Conservation (phyloP, 2,888 invertebrate genomes). For the Hydroisotoma schaefferi region DNA sequence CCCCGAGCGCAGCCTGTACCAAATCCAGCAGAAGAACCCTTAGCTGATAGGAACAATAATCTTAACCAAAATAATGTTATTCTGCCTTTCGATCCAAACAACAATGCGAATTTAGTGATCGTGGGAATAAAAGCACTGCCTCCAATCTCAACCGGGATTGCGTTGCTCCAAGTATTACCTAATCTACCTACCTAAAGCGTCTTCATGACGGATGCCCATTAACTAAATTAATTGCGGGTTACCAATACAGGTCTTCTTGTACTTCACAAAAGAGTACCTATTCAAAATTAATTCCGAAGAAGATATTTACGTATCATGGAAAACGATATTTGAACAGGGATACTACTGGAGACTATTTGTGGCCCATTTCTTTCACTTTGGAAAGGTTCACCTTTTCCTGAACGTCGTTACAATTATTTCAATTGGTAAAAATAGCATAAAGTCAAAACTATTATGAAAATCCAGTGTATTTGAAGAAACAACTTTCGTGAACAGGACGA, state of each 20-base stretch:
- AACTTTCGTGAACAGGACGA: conserved; percentile 27
- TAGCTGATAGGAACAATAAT: no score
- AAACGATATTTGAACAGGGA: conserved; percentile 20
- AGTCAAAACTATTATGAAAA: neutral
- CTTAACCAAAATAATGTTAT: no score
- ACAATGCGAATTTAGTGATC: no score
- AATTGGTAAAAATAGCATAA: conserved; percentile 16
- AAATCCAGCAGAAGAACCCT: no score
- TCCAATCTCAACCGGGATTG: conserved; percentile 7
- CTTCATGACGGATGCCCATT: neutral
- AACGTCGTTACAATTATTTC: conserved; percentile 22
- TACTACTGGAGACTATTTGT: conserved; percentile 29
- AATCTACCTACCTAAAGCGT: no score
- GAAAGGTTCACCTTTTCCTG: conserved; percentile 17
- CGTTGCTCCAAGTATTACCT: conserved; percentile 11
- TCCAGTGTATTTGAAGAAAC: neutral
- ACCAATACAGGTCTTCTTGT: conserved; percentile 15
- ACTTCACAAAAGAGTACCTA: neutral
- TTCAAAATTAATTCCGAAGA: conserved; percentile 8
- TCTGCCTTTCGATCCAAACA: no score
- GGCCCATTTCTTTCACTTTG: conserved; percentile 40
- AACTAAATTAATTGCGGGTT: neutral
- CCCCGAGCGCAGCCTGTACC: no score
- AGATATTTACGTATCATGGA: conserved; percentile 28
- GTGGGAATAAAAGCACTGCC: conserved; percentile 8